Evolutionary conservation across 2,113 vertebrate genomes (phyloP).

Genomic region (Equus przewalskii): DNA sequence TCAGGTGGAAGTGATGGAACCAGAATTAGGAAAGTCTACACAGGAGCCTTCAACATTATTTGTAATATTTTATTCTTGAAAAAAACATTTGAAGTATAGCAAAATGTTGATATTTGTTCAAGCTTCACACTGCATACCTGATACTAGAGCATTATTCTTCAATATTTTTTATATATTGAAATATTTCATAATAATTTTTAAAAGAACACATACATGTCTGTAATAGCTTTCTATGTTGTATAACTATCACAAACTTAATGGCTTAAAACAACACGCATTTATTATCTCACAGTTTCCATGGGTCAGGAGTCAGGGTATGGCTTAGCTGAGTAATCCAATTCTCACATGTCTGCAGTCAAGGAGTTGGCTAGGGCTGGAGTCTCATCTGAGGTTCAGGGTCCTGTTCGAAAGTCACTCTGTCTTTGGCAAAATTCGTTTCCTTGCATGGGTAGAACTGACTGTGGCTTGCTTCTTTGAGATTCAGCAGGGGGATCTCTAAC

Average conservation of each 20-base stretch:
- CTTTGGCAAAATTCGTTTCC: neutral
- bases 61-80: neutral
- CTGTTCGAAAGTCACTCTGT: neutral
- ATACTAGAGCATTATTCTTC: neutral
- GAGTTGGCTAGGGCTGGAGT: neutral
- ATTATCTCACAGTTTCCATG: neutral
- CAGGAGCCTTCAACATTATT: neutral
- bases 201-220: neutral
- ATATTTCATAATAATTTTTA: neutral
- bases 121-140: neutral
- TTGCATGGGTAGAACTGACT: neutral
- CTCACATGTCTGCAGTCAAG: neutral
- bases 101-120: neutral
- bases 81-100: neutral
- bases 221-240: neutral
- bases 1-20: neutral
- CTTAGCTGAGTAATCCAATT: neutral
- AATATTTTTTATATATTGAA: neutral
- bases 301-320: neutral
- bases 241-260: neutral
- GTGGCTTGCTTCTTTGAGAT: slow-evolving; percentile 16
- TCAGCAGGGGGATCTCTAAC: neutral
- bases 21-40: neutral
- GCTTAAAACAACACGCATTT: neutral
- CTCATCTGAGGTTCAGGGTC: neutral